Evolutionary conservation across 2,797 vertebrate species (phyloP).

Genomic region (Cryptoblepharus egeriae): DNA sequence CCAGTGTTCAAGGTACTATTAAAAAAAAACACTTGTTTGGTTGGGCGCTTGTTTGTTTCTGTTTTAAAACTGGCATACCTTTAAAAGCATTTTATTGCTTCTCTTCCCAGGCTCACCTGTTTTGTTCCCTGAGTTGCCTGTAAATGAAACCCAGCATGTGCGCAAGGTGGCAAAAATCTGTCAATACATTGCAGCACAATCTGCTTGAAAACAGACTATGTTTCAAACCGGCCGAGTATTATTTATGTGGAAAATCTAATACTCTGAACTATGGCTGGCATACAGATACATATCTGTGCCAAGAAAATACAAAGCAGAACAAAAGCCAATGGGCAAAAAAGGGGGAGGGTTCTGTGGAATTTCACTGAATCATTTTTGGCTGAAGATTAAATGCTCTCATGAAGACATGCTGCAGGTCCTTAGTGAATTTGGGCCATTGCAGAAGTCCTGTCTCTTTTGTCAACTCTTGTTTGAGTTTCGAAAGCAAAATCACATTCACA

Average conservation of each 20-base stretch:
- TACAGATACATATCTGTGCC: constrained; percentile 35
- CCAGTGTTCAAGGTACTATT: background rate
- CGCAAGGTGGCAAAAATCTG: background rate
- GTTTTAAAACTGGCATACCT: background rate
- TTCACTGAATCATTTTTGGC: constrained; percentile 23
- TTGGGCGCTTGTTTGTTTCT: background rate
- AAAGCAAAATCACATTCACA: background rate
- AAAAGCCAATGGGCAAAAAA: constrained; percentile 21
- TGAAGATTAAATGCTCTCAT: constrained; percentile 4
- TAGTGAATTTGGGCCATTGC: background rate
- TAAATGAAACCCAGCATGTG: constrained; percentile 5
- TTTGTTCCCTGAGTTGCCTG: constrained; percentile 4
- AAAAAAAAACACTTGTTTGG: background rate
- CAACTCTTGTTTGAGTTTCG: background rate
- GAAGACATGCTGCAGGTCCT: background rate
- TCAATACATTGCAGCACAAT: constrained; percentile 24
- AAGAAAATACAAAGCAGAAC: constrained; percentile 23
- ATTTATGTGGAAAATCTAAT: constrained; percentile 44
- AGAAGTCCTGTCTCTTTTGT: background rate
- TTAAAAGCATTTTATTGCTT: background rate
- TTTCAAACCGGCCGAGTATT: constrained; percentile 44
- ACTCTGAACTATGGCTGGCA: constrained; percentile 35
- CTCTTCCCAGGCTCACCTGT: background rate
- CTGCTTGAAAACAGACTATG: constrained; percentile 59
- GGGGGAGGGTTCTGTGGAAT: background rate